A percentile compares a stretch with the other conserved stretches of the same genome.
These are phyloP conservation scores for Strigops habroptila DNA, from an alignment of 2,113 vertebrate genomes.

Conservation along the genomic window DNA sequence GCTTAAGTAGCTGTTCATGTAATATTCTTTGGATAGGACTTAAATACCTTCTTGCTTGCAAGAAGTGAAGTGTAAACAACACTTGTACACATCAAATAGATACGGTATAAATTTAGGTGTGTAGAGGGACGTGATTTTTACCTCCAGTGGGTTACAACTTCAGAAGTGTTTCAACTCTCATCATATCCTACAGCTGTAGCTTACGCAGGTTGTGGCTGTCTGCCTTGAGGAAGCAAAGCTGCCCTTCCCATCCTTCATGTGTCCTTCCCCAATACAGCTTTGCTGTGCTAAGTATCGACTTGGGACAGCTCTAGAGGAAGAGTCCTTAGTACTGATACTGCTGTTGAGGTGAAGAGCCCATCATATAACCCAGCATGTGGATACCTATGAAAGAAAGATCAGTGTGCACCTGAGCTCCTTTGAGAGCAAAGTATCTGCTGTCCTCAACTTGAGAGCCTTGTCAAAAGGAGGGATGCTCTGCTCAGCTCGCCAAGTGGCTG, in stretches of 20 bases:
- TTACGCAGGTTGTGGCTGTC: neutral
- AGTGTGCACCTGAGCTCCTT: neutral
- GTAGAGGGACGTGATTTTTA: neutral
- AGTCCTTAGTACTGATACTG: neutral
- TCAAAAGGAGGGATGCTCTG: neutral
- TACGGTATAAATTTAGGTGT: constrained; percentile 1
- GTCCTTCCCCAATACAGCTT: neutral
- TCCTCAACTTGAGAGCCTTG: neutral
- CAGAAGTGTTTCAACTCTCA: neutral
- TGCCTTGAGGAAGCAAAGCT: neutral
- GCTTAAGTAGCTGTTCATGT: constrained; percentile 21
- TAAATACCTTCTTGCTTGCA: neutral
- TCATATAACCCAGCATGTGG: neutral
- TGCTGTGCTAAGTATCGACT: neutral
- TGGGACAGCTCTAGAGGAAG: neutral
- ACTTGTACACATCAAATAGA: constrained; percentile 3
- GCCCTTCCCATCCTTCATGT: neutral
- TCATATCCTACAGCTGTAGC: neutral
- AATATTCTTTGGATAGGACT: constrained; percentile 16
- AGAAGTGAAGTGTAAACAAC: constrained; percentile 7
- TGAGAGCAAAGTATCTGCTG: neutral
- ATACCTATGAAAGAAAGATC: neutral
- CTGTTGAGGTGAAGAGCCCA: neutral
- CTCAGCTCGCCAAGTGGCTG: neutral
- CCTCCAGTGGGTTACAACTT: neutral